Conservation (phyloP, 1,140 invertebrate species). For the Sycophila sp. region DNA sequence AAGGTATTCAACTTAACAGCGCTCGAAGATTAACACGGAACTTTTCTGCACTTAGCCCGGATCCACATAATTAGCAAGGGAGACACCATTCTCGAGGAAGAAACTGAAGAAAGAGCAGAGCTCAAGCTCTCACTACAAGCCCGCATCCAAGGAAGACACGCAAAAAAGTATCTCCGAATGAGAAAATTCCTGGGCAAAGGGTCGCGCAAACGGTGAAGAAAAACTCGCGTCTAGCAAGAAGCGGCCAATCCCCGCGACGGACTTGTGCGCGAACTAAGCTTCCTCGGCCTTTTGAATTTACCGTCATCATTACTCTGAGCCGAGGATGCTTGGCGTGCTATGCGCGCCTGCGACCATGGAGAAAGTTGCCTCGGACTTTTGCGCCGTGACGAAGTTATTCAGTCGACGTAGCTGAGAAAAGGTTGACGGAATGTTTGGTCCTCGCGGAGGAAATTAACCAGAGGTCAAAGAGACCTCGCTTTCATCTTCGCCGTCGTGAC, state of each 20-base stretch:
- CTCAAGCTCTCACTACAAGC: background rate
- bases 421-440: no score
- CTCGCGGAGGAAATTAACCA: slow-evolving; percentile 23
- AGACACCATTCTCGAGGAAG: background rate
- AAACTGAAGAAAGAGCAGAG: background rate
- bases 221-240: background rate
- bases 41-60: background rate
- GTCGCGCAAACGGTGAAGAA: background rate
- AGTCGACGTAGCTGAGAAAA: background rate
- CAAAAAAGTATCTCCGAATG: background rate
- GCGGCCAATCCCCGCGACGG: background rate
- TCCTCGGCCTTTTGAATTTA: background rate
- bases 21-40: no score
- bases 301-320: background rate
- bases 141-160: background rate
- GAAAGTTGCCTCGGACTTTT: background rate
- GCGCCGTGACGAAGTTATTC: background rate
- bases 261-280: background rate
- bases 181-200: background rate
- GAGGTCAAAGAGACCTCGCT: background rate
- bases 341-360: background rate
- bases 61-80: background rate
- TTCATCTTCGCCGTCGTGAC: no score
- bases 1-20: no score
- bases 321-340: background rate